These are phyloP conservation scores for Eptatretus burgeri DNA, from an alignment of 2,113 vertebrate species.

Conservation along the genomic window DNA sequence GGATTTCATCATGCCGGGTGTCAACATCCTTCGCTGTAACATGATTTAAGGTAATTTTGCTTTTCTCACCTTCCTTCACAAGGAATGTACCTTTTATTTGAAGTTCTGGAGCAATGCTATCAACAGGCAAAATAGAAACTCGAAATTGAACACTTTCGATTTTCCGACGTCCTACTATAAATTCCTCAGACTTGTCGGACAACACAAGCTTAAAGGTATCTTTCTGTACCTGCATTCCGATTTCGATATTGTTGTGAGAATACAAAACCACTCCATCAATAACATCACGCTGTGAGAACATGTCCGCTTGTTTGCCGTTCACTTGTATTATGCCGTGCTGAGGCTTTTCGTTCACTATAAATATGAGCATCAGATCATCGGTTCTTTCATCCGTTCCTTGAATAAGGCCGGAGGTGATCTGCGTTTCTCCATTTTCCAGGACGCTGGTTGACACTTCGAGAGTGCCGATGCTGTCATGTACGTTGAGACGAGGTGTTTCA, in stretches of 20 bases:
- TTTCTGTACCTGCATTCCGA: constrained; percentile 36
- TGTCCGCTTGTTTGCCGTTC: constrained; percentile 26
- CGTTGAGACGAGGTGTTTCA: constrained; percentile 18
- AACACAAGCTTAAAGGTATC: constrained; percentile 64
- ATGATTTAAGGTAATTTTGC: constrained; percentile 25
- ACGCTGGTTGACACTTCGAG: constrained; percentile 56
- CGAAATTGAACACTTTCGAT: constrained; percentile 46
- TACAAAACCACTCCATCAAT: constrained; percentile 56
- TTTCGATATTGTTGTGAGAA: constrained; percentile 47
- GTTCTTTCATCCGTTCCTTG: constrained; percentile 35
- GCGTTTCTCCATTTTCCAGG: constrained; percentile 47
- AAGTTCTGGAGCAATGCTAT: constrained; percentile 48
- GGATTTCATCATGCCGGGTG: constrained; percentile 42
- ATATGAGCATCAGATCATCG: constrained; percentile 58
- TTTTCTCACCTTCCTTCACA: constrained; percentile 44
- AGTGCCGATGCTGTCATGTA: constrained; percentile 15
- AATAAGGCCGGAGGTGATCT: constrained; percentile 51
- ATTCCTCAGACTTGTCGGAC: constrained; percentile 50
- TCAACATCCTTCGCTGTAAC: constrained; percentile 38
- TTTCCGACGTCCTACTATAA: constrained; percentile 35
- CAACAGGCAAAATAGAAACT: constrained; percentile 62
- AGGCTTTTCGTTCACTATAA: constrained; percentile 45
- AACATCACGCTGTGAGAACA: constrained; percentile 55
- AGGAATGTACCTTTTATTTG: constrained; percentile 30
- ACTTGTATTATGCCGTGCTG: constrained; percentile 40